Evolutionary conservation across 2,797 vertebrate genomes (phyloP).

Genomic region (Cirrhinus molitorella): DNA sequence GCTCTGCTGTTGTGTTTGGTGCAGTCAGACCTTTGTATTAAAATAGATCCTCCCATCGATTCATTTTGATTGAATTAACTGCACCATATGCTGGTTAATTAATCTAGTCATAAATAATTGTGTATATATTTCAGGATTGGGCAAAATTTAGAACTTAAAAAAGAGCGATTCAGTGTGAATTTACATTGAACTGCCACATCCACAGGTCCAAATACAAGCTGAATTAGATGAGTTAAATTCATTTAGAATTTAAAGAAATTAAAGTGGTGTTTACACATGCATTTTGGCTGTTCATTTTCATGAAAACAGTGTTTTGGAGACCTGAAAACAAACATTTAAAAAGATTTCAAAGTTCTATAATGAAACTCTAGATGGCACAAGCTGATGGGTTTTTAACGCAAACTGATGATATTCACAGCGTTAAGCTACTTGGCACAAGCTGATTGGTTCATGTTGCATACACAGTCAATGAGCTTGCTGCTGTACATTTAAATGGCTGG

Average conservation of each 20-base stretch:
- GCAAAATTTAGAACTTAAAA: neutral
- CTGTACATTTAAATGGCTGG: too few relatives aligned
- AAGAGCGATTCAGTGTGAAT: neutral
- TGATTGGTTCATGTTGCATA: too few relatives aligned
- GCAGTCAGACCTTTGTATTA: neutral
- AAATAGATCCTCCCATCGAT: neutral
- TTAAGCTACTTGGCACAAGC: too few relatives aligned
- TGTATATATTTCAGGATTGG: neutral
- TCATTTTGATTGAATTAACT: neutral
- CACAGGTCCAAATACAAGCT: neutral
- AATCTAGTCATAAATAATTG: neutral
- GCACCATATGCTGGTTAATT: neutral
- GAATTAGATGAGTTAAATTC: neutral
- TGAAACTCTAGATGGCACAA: too few relatives aligned
- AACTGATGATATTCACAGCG: too few relatives aligned
- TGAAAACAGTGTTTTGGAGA: neutral
- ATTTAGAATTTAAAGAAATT: neutral
- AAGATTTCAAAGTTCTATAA: too few relatives aligned
- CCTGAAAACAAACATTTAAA: too few relatives aligned
- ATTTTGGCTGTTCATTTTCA: neutral
- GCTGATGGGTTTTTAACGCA: too few relatives aligned
- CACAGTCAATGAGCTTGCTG: too few relatives aligned
- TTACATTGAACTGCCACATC: neutral
- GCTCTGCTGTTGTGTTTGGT: constrained; percentile 2
- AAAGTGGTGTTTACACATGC: neutral